phyloP scores from a whole-genome alignment of 2,888 invertebrate species.

The Patella pellucida region DNA sequence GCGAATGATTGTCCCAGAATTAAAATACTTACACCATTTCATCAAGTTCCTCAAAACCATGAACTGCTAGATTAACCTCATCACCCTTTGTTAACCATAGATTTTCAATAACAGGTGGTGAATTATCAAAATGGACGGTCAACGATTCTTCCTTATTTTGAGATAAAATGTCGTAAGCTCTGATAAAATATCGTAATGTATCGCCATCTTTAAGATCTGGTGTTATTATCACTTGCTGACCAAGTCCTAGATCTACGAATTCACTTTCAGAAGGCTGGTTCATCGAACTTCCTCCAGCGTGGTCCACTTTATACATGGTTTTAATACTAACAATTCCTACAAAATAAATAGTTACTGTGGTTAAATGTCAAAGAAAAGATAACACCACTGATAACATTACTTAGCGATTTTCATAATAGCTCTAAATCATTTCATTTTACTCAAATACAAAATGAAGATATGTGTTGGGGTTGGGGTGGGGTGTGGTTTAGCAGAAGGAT shows the following conservation, averaged over 20 bases:
- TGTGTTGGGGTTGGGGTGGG: too few relatives aligned
- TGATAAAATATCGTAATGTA: constrained; percentile 32
- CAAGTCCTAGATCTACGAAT: not conserved
- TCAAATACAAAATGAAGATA: too few relatives aligned
- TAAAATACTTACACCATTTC: constrained; percentile 30
- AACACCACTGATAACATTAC: too few relatives aligned
- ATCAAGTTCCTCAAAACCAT: constrained; percentile 34
- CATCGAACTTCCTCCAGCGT: constrained; percentile 21
- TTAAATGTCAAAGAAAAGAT: too few relatives aligned
- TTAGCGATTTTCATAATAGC: too few relatives aligned
- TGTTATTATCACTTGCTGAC: constrained; percentile 17
- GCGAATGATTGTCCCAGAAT: too few relatives aligned
- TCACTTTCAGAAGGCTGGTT: not conserved
- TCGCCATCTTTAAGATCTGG: constrained; percentile 33
- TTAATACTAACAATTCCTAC: constrained; percentile 34
- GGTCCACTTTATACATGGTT: constrained; percentile 25
- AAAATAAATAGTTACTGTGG: not conserved
- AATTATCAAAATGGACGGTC: constrained; percentile 36
- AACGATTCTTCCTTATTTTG: constrained; percentile 32
- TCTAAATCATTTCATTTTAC: too few relatives aligned
- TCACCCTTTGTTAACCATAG: constrained; percentile 38
- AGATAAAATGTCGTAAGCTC: constrained; percentile 34
- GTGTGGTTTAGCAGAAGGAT: too few relatives aligned
- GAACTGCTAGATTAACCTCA: constrained; percentile 33
- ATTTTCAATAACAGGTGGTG: constrained; percentile 37